Evolutionary conservation across 2,113 vertebrate genomes (phyloP).

Genomic region (Epinephelus fuscoguttatus): DNA sequence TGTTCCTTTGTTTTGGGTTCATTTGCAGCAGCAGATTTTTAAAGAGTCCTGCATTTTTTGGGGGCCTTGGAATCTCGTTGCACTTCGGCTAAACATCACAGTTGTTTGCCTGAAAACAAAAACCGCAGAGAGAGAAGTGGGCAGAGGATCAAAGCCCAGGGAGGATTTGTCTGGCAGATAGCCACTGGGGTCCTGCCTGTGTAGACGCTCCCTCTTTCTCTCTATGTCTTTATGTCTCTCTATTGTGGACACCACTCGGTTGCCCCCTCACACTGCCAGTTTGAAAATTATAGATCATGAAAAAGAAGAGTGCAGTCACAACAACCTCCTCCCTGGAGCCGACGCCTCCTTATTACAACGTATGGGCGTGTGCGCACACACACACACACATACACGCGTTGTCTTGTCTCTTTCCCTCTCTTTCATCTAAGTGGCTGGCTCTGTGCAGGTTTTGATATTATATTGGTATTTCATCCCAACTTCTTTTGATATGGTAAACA

Average conservation of each 20-base stretch:
- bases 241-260: slow-evolving; percentile 37
- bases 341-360: slow-evolving; percentile 72
- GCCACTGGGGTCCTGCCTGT: slow-evolving; percentile 61
- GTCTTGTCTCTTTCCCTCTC: slow-evolving; percentile 20
- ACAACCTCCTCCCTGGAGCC: slow-evolving; percentile 73
- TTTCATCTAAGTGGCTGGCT: slow-evolving; percentile 28
- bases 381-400: neutral
- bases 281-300: slow-evolving; percentile 88
- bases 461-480: slow-evolving; percentile 22
- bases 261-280: slow-evolving; percentile 80
- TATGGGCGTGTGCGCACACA: slow-evolving; percentile 12
- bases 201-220: slow-evolving; percentile 34
- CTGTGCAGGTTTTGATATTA: slow-evolving; percentile 46
- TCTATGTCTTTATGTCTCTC: slow-evolving; percentile 31
- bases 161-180: slow-evolving; percentile 76
- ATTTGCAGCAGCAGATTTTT: slow-evolving; percentile 23
- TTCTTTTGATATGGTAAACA: slow-evolving; percentile 39
- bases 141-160: slow-evolving; percentile 73
- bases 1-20: neutral
- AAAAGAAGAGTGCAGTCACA: slow-evolving; percentile 74
- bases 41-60: slow-evolving; percentile 17
- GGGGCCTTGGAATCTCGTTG: slow-evolving; percentile 47
- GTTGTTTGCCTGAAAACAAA: slow-evolving; percentile 71
- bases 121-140: slow-evolving; percentile 68
- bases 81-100: slow-evolving; percentile 67